Evolutionary conservation across 1,140 invertebrate species (phyloP).

Genomic region (Meloidogyne floridensis): DNA sequence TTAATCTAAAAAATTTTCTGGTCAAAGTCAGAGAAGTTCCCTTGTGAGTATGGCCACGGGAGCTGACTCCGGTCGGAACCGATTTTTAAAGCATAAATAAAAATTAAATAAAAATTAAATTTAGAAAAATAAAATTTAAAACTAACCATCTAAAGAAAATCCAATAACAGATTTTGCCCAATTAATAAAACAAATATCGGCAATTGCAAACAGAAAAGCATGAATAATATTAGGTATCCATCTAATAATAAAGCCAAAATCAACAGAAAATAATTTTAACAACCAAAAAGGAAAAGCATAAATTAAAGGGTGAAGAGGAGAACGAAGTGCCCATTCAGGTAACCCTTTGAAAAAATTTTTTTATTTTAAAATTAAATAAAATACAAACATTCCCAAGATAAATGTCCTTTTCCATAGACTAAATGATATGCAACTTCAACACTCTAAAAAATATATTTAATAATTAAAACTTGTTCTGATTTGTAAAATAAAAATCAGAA

Average conservation of each 20-base stretch:
- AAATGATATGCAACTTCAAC: slow-evolving; percentile 46
- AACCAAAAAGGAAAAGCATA: slow-evolving; percentile 33
- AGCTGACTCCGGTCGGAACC: too few species aligned
- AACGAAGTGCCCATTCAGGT: slow-evolving; percentile 31
- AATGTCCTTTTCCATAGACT: slow-evolving; percentile 39
- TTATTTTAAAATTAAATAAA: neutral
- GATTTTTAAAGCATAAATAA: too few species aligned
- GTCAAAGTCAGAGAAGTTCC: too few species aligned
- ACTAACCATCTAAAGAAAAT: slow-evolving; percentile 7
- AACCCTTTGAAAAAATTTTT: slow-evolving; percentile 16
- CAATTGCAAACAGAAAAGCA: slow-evolving; percentile 40
- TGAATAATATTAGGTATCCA: slow-evolving; percentile 41
- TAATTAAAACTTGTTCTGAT: slow-evolving; percentile 12
- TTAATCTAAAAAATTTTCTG: too few species aligned
- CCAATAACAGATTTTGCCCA: slow-evolving; percentile 24
- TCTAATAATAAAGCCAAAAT: slow-evolving; percentile 28
- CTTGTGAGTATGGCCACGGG: too few species aligned
- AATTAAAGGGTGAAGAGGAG: slow-evolving; percentile 38
- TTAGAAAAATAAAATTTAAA: neutral
- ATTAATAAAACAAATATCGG: slow-evolving; percentile 40
- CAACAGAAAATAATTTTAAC: slow-evolving; percentile 28
- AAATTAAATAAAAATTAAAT: too few species aligned
- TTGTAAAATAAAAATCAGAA: neutral
- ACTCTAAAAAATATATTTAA: slow-evolving; percentile 37
- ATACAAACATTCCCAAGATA: slow-evolving; percentile 45